A percentile compares a stretch with the other conserved stretches of the same genome.
Conservation (phyloP, 2,888 invertebrate species). For the Branchinecta sandiegonensis region DNA sequence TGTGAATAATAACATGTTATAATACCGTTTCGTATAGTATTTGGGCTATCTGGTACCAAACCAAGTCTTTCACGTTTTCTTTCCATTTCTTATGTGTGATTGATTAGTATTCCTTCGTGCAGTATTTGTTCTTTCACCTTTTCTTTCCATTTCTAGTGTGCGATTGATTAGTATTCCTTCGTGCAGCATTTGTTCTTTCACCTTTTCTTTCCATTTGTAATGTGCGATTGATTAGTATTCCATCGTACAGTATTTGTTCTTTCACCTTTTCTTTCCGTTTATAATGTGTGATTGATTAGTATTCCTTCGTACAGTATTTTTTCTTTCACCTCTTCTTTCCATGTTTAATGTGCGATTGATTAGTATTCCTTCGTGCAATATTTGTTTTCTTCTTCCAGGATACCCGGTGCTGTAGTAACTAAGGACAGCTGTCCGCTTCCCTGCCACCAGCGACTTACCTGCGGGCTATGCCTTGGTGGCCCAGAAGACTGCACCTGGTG, state of each 20-base stretch:
- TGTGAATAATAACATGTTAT: too few species aligned
- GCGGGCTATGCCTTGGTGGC: constrained; percentile 67
- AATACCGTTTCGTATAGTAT: too few species aligned
- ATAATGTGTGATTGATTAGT: background rate
- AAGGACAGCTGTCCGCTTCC: constrained; percentile 58
- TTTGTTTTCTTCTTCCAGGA: constrained; percentile 25
- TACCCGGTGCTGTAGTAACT: constrained; percentile 42
- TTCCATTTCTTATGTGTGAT: background rate
- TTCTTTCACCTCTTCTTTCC: background rate
- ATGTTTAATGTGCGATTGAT: background rate
- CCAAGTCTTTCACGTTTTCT: background rate
- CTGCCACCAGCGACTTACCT: constrained; percentile 59
- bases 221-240: background rate
- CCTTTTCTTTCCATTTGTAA: background rate
- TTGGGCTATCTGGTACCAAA: too few species aligned
- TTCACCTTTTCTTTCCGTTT: background rate
- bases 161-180: background rate
- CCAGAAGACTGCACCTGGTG: constrained; percentile 89
- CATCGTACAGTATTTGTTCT: background rate
- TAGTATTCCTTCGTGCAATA: constrained; percentile 1
- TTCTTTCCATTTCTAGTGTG: background rate
- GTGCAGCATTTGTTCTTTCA: background rate
- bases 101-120: background rate
- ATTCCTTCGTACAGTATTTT: background rate
- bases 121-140: background rate